These are phyloP conservation scores for Loris lydekkerianus DNA, from an alignment of 2,797 vertebrate genomes.

Conservation along the genomic window DNA sequence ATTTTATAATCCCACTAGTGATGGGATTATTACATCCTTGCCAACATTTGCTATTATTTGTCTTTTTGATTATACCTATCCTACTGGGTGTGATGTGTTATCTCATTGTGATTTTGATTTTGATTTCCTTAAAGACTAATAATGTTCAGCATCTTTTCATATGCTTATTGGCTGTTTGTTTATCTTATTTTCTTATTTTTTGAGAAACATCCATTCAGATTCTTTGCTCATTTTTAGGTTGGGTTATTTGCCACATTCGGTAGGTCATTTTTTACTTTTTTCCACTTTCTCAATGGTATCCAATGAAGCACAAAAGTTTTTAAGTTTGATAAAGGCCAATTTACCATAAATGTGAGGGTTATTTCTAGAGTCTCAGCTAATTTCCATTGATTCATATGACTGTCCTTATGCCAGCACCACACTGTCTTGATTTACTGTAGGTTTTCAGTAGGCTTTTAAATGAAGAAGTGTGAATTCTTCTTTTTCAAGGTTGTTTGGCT, in stretches of 20 bases:
- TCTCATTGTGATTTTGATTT: constrained; percentile 50
- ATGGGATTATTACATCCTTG: constrained; percentile 10
- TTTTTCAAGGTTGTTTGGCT: constrained; percentile 33
- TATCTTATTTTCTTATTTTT: not conserved
- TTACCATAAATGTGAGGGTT: not conserved
- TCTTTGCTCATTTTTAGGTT: constrained; percentile 46
- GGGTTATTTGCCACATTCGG: not conserved
- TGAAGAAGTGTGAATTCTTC: not conserved
- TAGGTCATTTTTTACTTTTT: not conserved
- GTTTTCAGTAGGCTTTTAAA: constrained; percentile 35
- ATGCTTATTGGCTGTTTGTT: not conserved
- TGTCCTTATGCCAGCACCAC: not conserved
- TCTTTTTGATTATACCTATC: constrained; percentile 9
- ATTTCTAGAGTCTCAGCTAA: constrained; percentile 24
- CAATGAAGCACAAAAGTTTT: constrained; percentile 26
- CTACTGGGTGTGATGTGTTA: not conserved
- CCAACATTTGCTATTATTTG: constrained; percentile 3
- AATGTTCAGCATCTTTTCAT: constrained; percentile 34
- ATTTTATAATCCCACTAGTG: constrained; percentile 36
- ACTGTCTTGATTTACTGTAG: not conserved
- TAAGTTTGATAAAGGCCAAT: constrained; percentile 30
- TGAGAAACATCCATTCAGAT: not conserved
- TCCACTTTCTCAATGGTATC: not conserved
- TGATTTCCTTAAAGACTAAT: constrained; percentile 22
- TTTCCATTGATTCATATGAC: not conserved